These are phyloP conservation scores for Xanthorhoe spadicearia DNA, from an alignment of 2,888 invertebrate species.

Conservation along the genomic window DNA sequence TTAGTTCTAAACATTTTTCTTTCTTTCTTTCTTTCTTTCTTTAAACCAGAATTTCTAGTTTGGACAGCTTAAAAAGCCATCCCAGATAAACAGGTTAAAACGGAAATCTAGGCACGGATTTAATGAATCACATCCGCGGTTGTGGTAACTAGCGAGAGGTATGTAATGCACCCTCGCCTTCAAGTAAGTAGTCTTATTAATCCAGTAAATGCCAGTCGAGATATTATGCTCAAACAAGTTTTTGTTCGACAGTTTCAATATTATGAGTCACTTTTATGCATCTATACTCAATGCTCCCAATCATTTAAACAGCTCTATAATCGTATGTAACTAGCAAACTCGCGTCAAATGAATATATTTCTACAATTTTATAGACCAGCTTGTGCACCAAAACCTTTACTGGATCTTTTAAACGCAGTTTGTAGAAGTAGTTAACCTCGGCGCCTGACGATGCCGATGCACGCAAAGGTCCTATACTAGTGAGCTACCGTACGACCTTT, in stretches of 20 bases:
- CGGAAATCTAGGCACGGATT: slow-evolving; percentile 76
- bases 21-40: too few species aligned
- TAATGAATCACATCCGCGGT: slow-evolving; percentile 77
- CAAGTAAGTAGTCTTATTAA: slow-evolving; percentile 56
- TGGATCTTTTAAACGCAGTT: slow-evolving; percentile 23
- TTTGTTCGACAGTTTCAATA: slow-evolving; percentile 27
- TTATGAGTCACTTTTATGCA: slow-evolving; percentile 25
- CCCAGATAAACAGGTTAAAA: slow-evolving; percentile 70
- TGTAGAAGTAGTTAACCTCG: slow-evolving; percentile 42
- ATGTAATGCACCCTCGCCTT: slow-evolving; percentile 51
- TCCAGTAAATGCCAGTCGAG: slow-evolving; percentile 46
- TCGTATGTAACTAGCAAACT: background rate
- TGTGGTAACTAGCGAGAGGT: slow-evolving; percentile 60
- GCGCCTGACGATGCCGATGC: slow-evolving; percentile 39
- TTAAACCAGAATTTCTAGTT: slow-evolving; percentile 48
- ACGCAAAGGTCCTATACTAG: slow-evolving; percentile 53
- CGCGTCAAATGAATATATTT: slow-evolving; percentile 6
- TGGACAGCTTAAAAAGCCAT: slow-evolving; percentile 53
- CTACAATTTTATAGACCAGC: slow-evolving; percentile 20
- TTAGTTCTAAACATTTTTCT: slow-evolving; percentile 38
- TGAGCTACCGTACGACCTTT: slow-evolving; percentile 64
- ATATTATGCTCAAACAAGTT: slow-evolving; percentile 27
- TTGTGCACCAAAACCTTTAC: slow-evolving; percentile 24
- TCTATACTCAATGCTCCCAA: slow-evolving; percentile 2
- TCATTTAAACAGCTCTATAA: slow-evolving; percentile 1